A percentile compares a stretch with the other conserved stretches of the same genome.
phyloP scores from a whole-genome alignment of 1,140 invertebrate species.

The Nixonia krombeini region DNA sequence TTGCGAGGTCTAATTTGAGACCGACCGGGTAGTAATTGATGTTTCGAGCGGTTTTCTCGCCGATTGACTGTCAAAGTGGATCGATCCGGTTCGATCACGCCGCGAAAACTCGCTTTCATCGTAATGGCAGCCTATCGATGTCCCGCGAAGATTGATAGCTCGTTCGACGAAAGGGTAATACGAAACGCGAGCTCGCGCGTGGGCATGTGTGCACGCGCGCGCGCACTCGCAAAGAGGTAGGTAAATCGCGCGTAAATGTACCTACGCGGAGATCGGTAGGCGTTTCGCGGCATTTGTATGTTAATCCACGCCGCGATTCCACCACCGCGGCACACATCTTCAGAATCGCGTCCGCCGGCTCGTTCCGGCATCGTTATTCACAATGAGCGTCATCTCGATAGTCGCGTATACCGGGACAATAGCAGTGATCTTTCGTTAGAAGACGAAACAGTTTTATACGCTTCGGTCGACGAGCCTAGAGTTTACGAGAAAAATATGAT shows the following conservation, averaged over 20 bases:
- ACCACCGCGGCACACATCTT: no score
- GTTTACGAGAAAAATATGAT: no score
- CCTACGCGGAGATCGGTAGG: conserved; percentile 23
- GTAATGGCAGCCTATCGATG: conserved; percentile 50
- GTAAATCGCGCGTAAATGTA: conserved; percentile 45
- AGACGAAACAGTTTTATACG: no score
- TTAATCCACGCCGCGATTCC: conserved; percentile 47
- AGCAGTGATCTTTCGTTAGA: no score
- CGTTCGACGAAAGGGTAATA: conserved; percentile 49
- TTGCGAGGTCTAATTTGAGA: conserved; percentile 31
- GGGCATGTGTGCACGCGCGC: conserved; percentile 30
- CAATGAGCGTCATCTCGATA: no score
- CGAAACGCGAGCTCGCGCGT: no score
- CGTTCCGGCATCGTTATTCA: no score
- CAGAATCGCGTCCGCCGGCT: no score
- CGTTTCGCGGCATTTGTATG: conserved; percentile 40
- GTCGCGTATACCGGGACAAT: no score
- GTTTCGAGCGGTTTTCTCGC: conserved; percentile 25
- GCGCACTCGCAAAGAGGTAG: conserved; percentile 31
- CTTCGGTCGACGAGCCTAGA: no score
- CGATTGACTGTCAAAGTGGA: conserved; percentile 36
- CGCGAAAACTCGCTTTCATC: conserved; percentile 39
- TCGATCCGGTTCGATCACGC: conserved; percentile 36
- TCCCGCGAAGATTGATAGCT: conserved; percentile 45
- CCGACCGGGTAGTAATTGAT: conserved; percentile 19